Base-by-base conservation (phyloP, 2,888 invertebrate species). In the Ophion ventricosus region DNA sequence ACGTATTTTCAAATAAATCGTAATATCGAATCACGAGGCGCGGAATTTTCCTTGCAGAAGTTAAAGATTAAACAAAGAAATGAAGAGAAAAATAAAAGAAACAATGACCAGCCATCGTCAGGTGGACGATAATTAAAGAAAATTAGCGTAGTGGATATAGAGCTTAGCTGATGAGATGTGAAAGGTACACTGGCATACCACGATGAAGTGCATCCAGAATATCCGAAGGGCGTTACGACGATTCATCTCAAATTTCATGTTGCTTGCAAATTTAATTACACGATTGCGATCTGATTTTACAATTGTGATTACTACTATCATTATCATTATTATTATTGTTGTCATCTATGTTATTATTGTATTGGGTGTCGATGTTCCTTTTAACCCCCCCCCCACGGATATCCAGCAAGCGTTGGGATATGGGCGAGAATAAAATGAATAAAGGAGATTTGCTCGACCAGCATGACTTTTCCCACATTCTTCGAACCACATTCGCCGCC, bases 371-470 rank as follows among this genome's bases (percentile, higher is more conserved):
- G 63, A 49, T 17, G 56, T 54, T 64, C 11, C 25, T 73, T 73
- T 66, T 40, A 11, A 11, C 43, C n/a, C 40, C 69, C 23, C 49
- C 72, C 84, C 84, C 73, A 20, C 84, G 87, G 83, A 84, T 83
- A 85, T 86, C 83, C 83, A 80, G 85, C 80, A 78, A 79, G 79
- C 72, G 70, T 81, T 81, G 82, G 67, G 49, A 49, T 59, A 82
- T 75, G 82, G 80, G 59, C 70, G 79, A 80, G 74, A 85, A 82
- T 70, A 66, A 83, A 73, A 83, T 56, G 56, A 82, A 82, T 70
- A 35, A 66, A 82, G 73, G 70, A 84, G 77, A 69, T 66, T 75
- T 35, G 78, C 81, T 74, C 75, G 70, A 23, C 43, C 54, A 26
- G n/a, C 2, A 29, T 64, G 25, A 57, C 20, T 29, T 26, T 57